Conservation (phyloP, 2,797 vertebrate species). For the Melanotaenia maccullochi region DNA sequence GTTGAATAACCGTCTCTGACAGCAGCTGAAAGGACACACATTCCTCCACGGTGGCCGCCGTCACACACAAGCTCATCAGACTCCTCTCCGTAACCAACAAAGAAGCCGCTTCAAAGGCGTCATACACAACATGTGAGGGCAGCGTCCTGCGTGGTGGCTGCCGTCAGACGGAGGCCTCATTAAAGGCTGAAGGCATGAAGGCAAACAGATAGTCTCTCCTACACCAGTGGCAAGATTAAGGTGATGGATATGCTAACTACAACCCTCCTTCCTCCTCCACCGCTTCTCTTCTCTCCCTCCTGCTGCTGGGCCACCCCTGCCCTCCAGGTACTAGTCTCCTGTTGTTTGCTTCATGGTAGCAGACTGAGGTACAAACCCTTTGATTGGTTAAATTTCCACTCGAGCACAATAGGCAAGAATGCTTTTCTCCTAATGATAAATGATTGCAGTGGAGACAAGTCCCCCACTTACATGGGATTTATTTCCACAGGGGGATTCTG, state of each 20-base stretch:
- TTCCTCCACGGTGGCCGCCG: conserved; percentile 58
- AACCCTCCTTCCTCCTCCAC: conserved; percentile 14
- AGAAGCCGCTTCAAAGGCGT: conserved; percentile 4
- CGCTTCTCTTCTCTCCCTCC: conserved; percentile 36
- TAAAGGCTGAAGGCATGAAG: conserved; percentile 4
- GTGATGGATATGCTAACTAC: conserved; percentile 64
- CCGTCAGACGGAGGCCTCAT: conserved; percentile 41
- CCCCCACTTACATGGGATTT: conserved; percentile 57
- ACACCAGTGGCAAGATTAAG: conserved; percentile 63
- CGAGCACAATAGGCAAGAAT: conserved; percentile 61
- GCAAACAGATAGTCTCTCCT: conserved; percentile 56
- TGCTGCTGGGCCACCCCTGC: conserved; percentile 7
- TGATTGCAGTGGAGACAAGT: conserved; percentile 55
- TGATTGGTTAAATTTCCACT: conserved; percentile 68
- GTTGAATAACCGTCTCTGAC: conserved; percentile 7
- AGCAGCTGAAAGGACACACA: conserved; percentile 59
- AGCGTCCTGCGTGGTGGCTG: conserved; percentile 18
- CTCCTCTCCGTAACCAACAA: conserved; percentile 50
- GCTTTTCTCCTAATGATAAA: conserved; percentile 70
- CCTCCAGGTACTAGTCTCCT: conserved; percentile 71
- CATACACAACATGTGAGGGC: no score
- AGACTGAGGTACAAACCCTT: conserved; percentile 48
- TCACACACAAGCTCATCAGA: conserved; percentile 58
- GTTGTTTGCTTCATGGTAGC: conserved; percentile 65
- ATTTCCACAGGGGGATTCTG: conserved; percentile 40